Evolutionary conservation across 2,113 vertebrate species (phyloP), one percentile per base, ranked within the genome.

Genomic region (Ciconia stormi): DNA sequence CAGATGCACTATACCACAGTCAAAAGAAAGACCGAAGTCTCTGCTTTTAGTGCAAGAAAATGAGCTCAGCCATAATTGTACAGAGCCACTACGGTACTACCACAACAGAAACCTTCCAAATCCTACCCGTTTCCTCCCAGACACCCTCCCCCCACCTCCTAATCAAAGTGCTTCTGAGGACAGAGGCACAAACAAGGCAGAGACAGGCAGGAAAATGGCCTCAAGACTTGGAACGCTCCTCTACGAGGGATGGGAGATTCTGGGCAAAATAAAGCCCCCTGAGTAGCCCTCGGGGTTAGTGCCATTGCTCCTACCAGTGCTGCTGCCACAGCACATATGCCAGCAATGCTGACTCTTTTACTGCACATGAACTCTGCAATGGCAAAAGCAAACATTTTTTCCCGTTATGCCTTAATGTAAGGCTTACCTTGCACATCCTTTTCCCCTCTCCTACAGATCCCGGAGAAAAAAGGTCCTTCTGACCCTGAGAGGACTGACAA

Each of bases 401-500:
- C 42, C 52, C 9, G 3, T 63, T 59, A 44, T 18, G n/a, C 58
- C 49, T 89, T 61, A 80, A 72, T 7, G 29, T 58, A 76, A 93
- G 46, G 49, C 71, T 94, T 91, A 90, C 42, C 49, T 50, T 77
- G 70, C 34, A 73, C 46, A 82, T 76, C 46, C n/a, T 32, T 70
- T 87, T 82, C 16, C 70, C 29, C 56, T 67, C 61, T 78, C 66
- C 63, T 81, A 58, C 78, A 82, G 84, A 87, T 69, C 17, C 36
- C 2, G 0, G 58, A 25, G 9, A 72, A 89, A 80, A 97, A 93
- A 62, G 80, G 53, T 96, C 62, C 77, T 87, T 72, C 66, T 89
- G 81, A 87, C 81, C 93, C 58, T 1, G 3, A 52, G 73, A 82
- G 16, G 42, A 72, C 83, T 96, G 89, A 94, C 81, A 96, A 96